Base-by-base conservation (phyloP, 2,113 vertebrate genomes). In the Passer montanus region DNA sequence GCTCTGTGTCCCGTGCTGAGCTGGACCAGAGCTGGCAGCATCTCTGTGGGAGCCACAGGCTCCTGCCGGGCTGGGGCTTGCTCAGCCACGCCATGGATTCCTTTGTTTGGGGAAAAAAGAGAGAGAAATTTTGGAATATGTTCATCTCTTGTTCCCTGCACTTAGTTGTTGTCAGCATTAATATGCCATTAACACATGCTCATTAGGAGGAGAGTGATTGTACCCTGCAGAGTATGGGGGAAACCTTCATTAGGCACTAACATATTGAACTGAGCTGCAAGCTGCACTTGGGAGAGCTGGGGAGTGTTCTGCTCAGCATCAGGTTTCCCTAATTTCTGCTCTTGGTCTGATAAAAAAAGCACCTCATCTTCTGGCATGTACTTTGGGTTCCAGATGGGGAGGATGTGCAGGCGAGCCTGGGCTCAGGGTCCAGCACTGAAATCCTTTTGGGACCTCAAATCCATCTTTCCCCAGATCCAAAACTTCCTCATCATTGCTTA, bases 91-190 rank as follows among this genome's bases (percentile, higher is more conserved):
- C 1, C 0, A 4, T 46, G 81, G 44, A 49, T 60, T 95, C 60
- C 37, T 92, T 89, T 66, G 44, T 89, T 85, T 3, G 64, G 27
- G 24, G 3, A 4, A 33, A 53, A 82, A 75, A 80, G 64, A 30
- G 0, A 47, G 69, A 74, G 8, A 18, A 60, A 73, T 94, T 94
- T 92, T 95, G 79, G 90, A 94, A 66, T 84, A 64, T 30, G 58
- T 78, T 95, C 84, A 15, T 95, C 70, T 84, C 94, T 70, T 83
- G 67, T 87, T 95, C 92, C 87, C 74, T 9, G 8, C 79, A 55
- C 78, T 94, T 92, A 58, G 87, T 93, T 95, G 92, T 97, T 93
- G 88, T 96, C 85, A 82, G 93, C 78, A 92, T 97, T 94, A 93
- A 90, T 94, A 93, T 91, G 96, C 89, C 90, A 90, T 94, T 94